These are phyloP conservation scores for Alviniconcha marisindica DNA, from an alignment of 1,140 invertebrate species.

Conservation along the genomic window DNA sequence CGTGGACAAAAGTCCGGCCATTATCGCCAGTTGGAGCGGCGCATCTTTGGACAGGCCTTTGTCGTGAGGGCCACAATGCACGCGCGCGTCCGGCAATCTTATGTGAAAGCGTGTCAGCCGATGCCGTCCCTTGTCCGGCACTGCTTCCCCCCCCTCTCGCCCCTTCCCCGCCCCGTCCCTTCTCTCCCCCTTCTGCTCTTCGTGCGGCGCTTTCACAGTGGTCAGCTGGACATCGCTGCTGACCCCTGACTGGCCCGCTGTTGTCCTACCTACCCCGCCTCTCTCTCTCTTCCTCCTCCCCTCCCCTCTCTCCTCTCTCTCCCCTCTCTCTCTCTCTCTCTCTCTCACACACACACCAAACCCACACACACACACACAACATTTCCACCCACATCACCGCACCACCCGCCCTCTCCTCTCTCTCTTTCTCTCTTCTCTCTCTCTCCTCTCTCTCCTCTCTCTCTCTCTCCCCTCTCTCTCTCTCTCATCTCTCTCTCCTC, in stretches of 20 bases:
- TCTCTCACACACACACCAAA: background rate
- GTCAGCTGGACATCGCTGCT: too few species aligned
- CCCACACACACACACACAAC: background rate
- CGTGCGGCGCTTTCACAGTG: too few species aligned
- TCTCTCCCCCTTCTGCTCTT: background rate
- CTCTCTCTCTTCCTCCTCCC: background rate
- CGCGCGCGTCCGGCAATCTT: slow-evolving; percentile 10
- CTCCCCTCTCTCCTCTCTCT: background rate
- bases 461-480: background rate
- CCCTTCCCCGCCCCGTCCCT: background rate
- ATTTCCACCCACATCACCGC: background rate
- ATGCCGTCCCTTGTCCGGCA: background rate
- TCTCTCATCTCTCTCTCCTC: background rate
- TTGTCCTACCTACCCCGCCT: background rate
- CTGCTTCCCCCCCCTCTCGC: background rate
- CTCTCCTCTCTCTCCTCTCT: background rate
- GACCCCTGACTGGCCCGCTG: too few species aligned
- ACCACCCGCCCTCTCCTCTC: background rate
- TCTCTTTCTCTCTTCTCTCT: background rate
- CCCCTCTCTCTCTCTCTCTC: background rate
- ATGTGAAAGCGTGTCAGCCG: slow-evolving; percentile 22
- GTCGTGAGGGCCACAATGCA: slow-evolving; percentile 1
- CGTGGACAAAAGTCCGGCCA: too few species aligned
- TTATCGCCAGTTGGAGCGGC: too few species aligned
- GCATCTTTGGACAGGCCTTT: slow-evolving; percentile 8